Base-by-base conservation (phyloP, 2,113 vertebrate species). In the Anguilla rostrata region DNA sequence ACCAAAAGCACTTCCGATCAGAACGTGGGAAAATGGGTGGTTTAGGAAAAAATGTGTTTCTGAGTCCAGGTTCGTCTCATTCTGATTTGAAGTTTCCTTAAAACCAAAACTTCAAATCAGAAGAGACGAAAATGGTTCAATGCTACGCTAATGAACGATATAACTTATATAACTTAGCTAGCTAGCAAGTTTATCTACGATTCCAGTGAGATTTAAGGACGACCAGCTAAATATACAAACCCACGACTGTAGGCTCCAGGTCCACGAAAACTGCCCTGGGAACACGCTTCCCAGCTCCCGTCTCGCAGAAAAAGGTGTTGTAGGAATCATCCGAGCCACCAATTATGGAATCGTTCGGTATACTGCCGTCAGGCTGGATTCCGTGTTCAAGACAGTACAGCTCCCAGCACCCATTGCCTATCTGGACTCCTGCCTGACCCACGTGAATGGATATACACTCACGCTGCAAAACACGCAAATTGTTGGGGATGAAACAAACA, bases 251-350 rank as follows among this genome's bases (percentile, higher is more conserved):
- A 15, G 94, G 93, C 20, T 96, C 94, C 0, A 95, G 91, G 89
- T 95, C 95, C 89, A 96, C 94, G 12, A 96, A 96, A 18, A 95
- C 92, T 0, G 94, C 93, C 0, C 94, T 79, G 0, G 95, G 92
- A 0, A 95, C 93, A 0, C 94, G 94, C 22, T 94, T 95, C 3
- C 94, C 94, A 0, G 95, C 92, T 0, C 92, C 83, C 0, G 93
- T 94, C 88, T 95, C 95, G 0, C 93, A 95, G 92, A 95, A 95
- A 92, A 95, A 95, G 0, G 95, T 95, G 85, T 95, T 94, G 22
- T 94, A 95, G 85, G 94, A 95, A 78, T 94, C 94, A 0, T 95
- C 91, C 0, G 91, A 89, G 0, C 91, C 92, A 0, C 90, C 93
- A 1, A 91, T 40, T 80, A 86, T 85, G 75, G 90, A 92, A 78